phyloP scores from a whole-genome alignment of 2,113 vertebrate species.

The Hydrochoerus hydrochaeris region DNA sequence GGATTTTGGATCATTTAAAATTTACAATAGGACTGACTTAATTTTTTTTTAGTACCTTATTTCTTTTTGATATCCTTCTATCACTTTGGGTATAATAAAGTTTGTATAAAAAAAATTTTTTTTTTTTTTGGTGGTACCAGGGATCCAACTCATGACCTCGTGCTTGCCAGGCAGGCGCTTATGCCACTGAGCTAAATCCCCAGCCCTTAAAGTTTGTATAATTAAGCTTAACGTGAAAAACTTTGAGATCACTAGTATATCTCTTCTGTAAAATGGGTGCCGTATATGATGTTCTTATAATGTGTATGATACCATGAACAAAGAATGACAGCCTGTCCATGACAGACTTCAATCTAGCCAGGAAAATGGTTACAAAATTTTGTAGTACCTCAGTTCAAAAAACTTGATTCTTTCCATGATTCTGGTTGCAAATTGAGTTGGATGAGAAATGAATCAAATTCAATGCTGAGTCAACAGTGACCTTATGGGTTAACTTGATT shows the following conservation, averaged over 20 bases:
- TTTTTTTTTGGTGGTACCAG: too few species aligned
- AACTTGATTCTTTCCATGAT: neutral
- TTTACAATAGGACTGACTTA: neutral
- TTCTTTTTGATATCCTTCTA: slow-evolving; percentile 38
- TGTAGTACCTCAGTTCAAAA: neutral
- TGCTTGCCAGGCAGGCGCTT: too few species aligned
- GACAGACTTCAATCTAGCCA: neutral
- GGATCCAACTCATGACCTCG: too few species aligned
- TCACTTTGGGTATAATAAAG: neutral
- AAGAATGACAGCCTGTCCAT: neutral
- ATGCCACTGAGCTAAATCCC: too few species aligned
- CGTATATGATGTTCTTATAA: neutral
- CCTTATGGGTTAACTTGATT: neutral
- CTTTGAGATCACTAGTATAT: neutral
- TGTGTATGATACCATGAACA: neutral
- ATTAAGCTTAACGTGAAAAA: slow-evolving; percentile 39
- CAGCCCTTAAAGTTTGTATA: neutral
- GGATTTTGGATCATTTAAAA: slow-evolving; percentile 33
- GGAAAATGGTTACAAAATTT: slow-evolving; percentile 46
- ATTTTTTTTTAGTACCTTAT: neutral
- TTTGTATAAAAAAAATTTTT: too few species aligned
- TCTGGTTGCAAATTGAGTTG: neutral
- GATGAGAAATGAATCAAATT: neutral
- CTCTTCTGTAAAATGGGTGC: slow-evolving; percentile 16
- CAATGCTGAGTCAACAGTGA: neutral